phyloP scores from a whole-genome alignment of 2,113 vertebrate species.

The Misgurnus anguillicaudatus region DNA sequence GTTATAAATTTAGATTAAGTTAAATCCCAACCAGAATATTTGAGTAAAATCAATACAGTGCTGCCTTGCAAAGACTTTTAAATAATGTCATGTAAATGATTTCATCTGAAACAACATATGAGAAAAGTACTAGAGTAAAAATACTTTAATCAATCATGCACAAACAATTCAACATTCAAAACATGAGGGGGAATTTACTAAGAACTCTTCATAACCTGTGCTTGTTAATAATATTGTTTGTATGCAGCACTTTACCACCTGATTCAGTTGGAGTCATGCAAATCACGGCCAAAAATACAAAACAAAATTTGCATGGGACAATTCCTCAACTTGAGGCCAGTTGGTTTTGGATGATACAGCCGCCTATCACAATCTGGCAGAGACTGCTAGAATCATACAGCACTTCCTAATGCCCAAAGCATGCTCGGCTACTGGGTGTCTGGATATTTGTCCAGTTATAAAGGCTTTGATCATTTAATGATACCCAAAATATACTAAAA shows the following conservation, averaged over 20 bases:
- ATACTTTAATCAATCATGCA: background rate
- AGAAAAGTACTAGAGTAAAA: background rate
- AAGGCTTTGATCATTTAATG: no score
- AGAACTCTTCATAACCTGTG: no score
- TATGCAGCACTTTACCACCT: background rate
- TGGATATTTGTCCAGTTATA: no score
- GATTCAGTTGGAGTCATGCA: background rate
- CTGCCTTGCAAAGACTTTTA: background rate
- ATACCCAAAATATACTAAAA: no score
- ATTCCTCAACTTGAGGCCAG: background rate
- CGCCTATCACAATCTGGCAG: background rate
- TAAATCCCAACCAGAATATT: background rate
- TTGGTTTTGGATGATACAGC: background rate
- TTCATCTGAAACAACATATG: background rate
- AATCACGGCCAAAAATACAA: background rate
- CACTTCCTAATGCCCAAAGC: no score
- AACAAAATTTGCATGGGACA: background rate
- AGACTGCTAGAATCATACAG: no score
- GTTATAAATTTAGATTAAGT: background rate
- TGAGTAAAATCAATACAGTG: background rate
- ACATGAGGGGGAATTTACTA: background rate
- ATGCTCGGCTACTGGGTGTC: no score
- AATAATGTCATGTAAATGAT: background rate
- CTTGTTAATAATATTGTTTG: background rate
- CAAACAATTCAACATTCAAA: conserved; percentile 1